Evolutionary conservation across 2,113 vertebrate genomes (phyloP), one percentile per base, ranked within the genome.

Genomic region (Clarias macrocephalus): DNA sequence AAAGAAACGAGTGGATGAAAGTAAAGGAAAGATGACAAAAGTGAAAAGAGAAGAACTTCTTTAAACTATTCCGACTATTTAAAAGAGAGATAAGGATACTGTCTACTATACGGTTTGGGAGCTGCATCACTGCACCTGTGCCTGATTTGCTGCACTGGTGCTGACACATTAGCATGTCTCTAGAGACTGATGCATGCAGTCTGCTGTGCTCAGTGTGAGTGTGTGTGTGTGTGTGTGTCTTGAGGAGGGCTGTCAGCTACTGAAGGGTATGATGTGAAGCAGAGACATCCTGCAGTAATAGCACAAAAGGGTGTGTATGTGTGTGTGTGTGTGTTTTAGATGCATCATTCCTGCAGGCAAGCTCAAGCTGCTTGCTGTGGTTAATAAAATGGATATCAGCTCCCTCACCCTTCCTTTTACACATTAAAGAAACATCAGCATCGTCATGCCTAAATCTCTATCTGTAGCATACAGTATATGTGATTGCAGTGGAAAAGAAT

Each of bases 271-370:
- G 18, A 75, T 84, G 83, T 57, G 63, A 25, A 84, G 66, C 83
- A 85, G 70, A 85, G 70, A 75, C 70, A 75, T 76, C 42, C 70
- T 52, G 83, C 83, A 85, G 83, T 85, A 42, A 76, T 37, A 75
- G 83, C 83, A 37, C 73, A 5, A 62, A 42, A 52, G 75, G 80
- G 42, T 56, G 37, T 65, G 75, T 80, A 60, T 85, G 70, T 76
- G 70, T 60, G 57, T 77, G 84, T 77, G 70, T 85, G 75, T 65
- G 62, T 82, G 79, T 70, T 23, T 85, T 80, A 86, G 62, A 80
- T 60, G 63, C 76, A 80, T 86, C 85, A 80, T 60, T 89, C 52
- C 73, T 84, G 66, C 66, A 81, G 70, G 52, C 77, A 86, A 73
- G 33, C 81, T 81, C 19, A 81, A 62, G 59, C 79, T 81, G 66